Evolutionary conservation across 2,888 invertebrate genomes (phyloP).

Genomic region (Drosophila colorata): DNA sequence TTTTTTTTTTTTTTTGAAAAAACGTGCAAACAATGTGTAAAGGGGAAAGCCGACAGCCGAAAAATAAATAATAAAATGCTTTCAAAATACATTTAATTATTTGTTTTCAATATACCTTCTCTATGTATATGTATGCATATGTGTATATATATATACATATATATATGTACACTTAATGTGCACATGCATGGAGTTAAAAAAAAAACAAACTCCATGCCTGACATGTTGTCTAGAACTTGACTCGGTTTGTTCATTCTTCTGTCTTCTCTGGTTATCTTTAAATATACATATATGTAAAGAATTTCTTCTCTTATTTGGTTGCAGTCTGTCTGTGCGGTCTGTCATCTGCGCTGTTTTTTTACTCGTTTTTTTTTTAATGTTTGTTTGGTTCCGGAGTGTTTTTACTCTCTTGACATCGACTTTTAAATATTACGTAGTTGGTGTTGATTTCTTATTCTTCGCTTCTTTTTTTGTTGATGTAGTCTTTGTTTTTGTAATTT

Average conservation of each 20-base stretch:
- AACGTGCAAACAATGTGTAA: slow-evolving; percentile 87
- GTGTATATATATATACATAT: not conserved
- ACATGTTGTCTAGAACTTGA: slow-evolving; percentile 22
- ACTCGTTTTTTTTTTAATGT: slow-evolving; percentile 8
- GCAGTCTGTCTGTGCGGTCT: slow-evolving; percentile 44
- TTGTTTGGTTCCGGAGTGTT: slow-evolving; percentile 17
- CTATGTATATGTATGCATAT: slow-evolving; percentile 5
- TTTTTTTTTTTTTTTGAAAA: slow-evolving; percentile 76
- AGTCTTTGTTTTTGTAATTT: slow-evolving; percentile 37
- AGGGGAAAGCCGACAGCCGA: slow-evolving; percentile 86
- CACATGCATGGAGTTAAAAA: slow-evolving; percentile 35
- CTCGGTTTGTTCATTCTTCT: slow-evolving; percentile 5
- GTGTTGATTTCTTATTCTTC: slow-evolving; percentile 25
- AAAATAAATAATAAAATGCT: slow-evolving; percentile 78
- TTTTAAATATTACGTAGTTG: slow-evolving; percentile 31
- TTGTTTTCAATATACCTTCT: slow-evolving; percentile 53
- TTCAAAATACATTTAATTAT: slow-evolving; percentile 70
- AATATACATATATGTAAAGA: not conserved
- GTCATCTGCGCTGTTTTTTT: slow-evolving; percentile 13
- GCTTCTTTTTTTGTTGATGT: slow-evolving; percentile 8
- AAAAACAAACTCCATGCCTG: slow-evolving; percentile 47
- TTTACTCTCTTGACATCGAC: slow-evolving; percentile 12
- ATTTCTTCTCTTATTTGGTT: slow-evolving; percentile 3
- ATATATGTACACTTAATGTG: slow-evolving; percentile 5
- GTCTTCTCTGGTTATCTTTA: not conserved